Evolutionary conservation across 2,888 invertebrate genomes (phyloP), one percentile per base, ranked within the genome.

Genomic region (Ellobium chinense): DNA sequence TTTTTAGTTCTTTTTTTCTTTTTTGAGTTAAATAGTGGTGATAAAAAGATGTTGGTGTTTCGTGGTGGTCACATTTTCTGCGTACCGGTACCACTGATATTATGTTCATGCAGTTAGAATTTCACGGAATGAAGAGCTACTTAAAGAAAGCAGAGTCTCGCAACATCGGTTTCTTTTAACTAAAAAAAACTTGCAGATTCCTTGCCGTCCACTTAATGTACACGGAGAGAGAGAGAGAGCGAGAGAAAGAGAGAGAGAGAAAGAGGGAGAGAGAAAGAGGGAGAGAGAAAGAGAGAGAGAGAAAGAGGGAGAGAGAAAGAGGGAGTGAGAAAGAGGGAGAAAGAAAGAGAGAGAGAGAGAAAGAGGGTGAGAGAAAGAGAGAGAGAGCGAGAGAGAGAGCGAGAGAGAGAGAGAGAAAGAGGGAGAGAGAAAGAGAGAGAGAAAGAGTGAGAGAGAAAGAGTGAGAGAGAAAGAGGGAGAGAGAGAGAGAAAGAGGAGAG

Each of bases 341-440:
- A 37, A 74, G 39, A 63, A 29, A 72, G 58, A 72, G 24, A 58
- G 36, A 72, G 56, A 54, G 31, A 31, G 24, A 36, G 12, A 37
- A 46, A 18, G 18, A 18, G 18, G 46, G 18, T 7, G 24, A 58
- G 36, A 36, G 37, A 68, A 31, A 37, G 29, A 60, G 39, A 29
- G 27, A 56, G 39, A 78, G 29, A 70, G 46, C 60, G 29, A 78
- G 60, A 62, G 24, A 56, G 46, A 66, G n/a, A 62, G 65, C 46
- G 21, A 63, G 63, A 65, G 29, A 54, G 75, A 37, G 73, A 62
- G 73, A 62, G 73, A 62, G 34, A 36, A 62, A 36, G 58, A 31
- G 29, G 31, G 72, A 58, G 72, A 36, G 66, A 36, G 34, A 36
- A 36, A 36, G n/a, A 14, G 56, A 54, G 7, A 73, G 36, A 58